Evolutionary conservation across 1,140 invertebrate genomes (phyloP), one percentile per base, ranked within the genome.

Genomic region (Monomorium pharaonis): DNA sequence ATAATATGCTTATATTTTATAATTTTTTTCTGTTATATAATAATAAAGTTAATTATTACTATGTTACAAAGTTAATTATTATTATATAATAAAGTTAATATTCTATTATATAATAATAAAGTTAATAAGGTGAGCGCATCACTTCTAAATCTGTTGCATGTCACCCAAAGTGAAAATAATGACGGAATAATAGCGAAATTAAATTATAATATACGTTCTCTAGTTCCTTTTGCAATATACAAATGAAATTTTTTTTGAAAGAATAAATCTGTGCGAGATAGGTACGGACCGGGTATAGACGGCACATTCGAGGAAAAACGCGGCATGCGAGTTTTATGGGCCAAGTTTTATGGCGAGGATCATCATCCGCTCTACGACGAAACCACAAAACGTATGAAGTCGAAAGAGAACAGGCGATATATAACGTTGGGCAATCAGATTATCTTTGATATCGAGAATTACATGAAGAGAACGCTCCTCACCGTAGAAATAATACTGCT

Each of bases 401-500:
- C 91, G 21, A 93, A 92, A 69, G 93, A 94, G 0, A 93, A 93
- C 54, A 90, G 75, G 24, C 86, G 93, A 84, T 94, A 94, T 65
- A 72, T 94, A 0, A 81, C 88, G 0, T 44, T 93, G 7, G 86
- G 86, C 0, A 92, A 84, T 51, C 92, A 94, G 24, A 91, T 85
- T 0, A 81, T 94, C 51, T 95, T 95, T 72, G 92, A 95, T 76
- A 93, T 95, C 58, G 92, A 93, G 30, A 94, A 94, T 72, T 95
- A 95, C 72, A 94, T 94, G 92, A 95, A 94, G 70, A 88, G 95
- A 47, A 93, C 92, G 0, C 80, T 94, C 6, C 86, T 95, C 18
- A 92, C 95, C 0, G 94, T 95, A 10, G 95, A 95, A 51, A 95
- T 94, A 60, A 92, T 95, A 67, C 81, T 95, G 2, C 89, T 95